Evolutionary conservation across 2,797 vertebrate genomes (phyloP).

Genomic region (Monodelphis domestica): DNA sequence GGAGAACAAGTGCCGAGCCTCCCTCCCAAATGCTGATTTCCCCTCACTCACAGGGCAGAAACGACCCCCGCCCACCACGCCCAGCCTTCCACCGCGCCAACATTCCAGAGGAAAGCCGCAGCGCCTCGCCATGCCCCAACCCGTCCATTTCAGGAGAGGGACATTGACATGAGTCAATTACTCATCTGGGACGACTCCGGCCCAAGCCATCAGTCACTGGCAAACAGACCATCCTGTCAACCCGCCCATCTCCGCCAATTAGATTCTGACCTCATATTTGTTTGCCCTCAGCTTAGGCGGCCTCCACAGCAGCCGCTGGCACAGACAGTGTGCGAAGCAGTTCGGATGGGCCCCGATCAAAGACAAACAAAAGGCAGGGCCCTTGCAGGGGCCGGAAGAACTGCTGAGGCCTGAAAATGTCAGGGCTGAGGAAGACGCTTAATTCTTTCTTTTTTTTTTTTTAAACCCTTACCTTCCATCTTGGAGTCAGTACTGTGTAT

Average conservation of each 20-base stretch:
- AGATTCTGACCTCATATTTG: not conserved
- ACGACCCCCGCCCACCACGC: not conserved
- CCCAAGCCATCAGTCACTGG: not conserved
- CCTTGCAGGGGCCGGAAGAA: not conserved
- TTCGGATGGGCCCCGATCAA: rapidly evolving
- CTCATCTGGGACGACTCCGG: rapidly evolving
- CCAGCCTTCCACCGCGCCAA: not conserved
- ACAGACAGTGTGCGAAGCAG: not conserved
- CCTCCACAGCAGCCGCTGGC: not conserved
- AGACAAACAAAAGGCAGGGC: rapidly evolving
- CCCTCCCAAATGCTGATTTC: not conserved
- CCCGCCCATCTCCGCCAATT: not conserved
- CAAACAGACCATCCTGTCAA: not conserved
- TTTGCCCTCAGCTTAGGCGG: not conserved
- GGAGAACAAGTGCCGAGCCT: not conserved
- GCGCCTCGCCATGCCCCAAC: not conserved
- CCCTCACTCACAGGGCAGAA: not conserved
- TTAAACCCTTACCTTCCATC: no score
- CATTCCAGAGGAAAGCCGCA: rapidly evolving
- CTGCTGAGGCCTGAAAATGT: not conserved
- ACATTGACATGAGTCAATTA: not conserved
- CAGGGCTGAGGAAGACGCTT: not conserved
- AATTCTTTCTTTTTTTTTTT: no score
- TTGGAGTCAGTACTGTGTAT: no score
- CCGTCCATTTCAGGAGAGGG: not conserved